phyloP scores from a whole-genome alignment of 2,888 invertebrate species.

The Clunio marinus region DNA sequence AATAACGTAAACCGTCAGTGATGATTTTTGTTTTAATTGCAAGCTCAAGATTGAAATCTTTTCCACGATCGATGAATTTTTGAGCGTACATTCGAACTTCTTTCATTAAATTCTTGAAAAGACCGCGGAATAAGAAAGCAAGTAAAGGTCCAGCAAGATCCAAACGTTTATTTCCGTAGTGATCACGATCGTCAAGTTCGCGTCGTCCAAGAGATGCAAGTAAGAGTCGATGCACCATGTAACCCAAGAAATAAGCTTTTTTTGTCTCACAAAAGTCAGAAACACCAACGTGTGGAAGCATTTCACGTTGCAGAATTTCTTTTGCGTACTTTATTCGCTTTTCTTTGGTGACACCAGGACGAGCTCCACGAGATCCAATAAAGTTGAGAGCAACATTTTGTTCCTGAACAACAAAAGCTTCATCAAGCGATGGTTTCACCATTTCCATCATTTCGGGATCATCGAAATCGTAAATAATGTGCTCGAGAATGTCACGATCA shows the following conservation, averaged over 20 bases:
- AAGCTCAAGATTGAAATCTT: slow-evolving; percentile 92
- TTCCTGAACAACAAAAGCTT: slow-evolving; percentile 99
- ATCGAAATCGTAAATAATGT: slow-evolving; percentile 99
- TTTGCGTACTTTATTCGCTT: slow-evolving; percentile 98
- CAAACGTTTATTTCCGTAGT: slow-evolving; percentile 97
- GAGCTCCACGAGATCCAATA: slow-evolving; percentile 94
- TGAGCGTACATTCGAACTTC: slow-evolving; percentile 98
- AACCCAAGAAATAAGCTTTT: slow-evolving; percentile 97
- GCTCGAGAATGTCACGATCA: slow-evolving; percentile 97
- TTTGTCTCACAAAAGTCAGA: slow-evolving; percentile 99
- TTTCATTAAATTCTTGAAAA: slow-evolving; percentile 94
- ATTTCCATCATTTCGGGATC: slow-evolving; percentile 99
- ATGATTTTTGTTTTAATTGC: slow-evolving; percentile 94
- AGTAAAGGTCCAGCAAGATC: slow-evolving; percentile 96
- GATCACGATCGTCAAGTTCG: slow-evolving; percentile 99
- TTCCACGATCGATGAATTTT: slow-evolving; percentile 97
- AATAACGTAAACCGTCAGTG: slow-evolving; percentile 95
- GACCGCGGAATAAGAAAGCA: slow-evolving; percentile 93
- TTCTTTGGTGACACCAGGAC: slow-evolving; percentile 97
- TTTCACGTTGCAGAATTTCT: slow-evolving; percentile 99
- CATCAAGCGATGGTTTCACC: slow-evolving; percentile 98
- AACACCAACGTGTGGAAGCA: slow-evolving; percentile 98
- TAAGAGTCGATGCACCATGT: slow-evolving; percentile 97
- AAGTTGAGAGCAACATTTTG: slow-evolving; percentile 98
- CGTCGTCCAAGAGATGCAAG: slow-evolving; percentile 92